Conservation (phyloP, 1,140 invertebrate species). For the Eriocheir sinensis region DNA sequence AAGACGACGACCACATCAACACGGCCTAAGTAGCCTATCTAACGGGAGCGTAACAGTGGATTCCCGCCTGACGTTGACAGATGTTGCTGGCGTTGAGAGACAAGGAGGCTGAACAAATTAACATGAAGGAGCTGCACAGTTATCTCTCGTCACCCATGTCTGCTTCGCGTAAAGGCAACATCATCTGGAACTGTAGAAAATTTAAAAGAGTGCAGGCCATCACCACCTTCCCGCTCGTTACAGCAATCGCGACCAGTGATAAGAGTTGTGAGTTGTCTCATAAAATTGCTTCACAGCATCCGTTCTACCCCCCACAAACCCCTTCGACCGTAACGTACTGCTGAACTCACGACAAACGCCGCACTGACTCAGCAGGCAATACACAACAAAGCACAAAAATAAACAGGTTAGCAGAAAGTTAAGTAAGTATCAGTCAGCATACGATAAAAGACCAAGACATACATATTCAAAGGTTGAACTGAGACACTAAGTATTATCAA, state of each 20-base stretch:
- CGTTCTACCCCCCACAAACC: not conserved
- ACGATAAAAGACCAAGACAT: not conserved
- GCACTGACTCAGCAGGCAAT: not conserved
- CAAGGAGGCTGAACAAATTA: not conserved
- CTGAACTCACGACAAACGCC: not conserved
- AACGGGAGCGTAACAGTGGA: conserved; percentile 10
- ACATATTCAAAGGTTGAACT: not conserved
- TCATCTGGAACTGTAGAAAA: not conserved
- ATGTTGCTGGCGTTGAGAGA: conserved; percentile 1
- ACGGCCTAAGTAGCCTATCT: not conserved
- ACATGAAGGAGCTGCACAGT: not conserved
- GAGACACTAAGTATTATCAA: not conserved
- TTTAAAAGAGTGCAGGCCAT: not conserved
- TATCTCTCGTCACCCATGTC: not conserved
- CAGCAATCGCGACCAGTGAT: not conserved
- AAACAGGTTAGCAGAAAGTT: not conserved
- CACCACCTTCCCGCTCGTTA: not conserved
- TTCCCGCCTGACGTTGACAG: conserved; percentile 7
- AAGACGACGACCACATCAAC: not conserved
- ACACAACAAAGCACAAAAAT: not conserved
- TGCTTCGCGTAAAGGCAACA: not conserved
- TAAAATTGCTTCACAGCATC: not conserved
- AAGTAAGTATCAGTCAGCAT: not conserved
- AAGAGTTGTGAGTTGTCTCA: not conserved
- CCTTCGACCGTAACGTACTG: not conserved